phyloP scores from a whole-genome alignment of 2,797 vertebrate species.

The Sebastes minor region DNA sequence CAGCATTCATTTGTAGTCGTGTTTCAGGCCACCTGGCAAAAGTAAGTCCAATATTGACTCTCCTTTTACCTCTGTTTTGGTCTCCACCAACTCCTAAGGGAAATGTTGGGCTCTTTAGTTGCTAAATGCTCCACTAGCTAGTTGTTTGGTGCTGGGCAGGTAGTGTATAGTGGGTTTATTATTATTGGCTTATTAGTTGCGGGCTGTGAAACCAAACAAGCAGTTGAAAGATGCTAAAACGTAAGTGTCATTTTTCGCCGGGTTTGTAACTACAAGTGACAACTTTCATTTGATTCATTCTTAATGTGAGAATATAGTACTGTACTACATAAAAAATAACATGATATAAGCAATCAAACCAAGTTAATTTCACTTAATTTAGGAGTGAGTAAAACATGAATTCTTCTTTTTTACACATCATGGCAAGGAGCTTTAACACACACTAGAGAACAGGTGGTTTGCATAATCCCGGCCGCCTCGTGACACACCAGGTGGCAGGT shows the following conservation, averaged over 20 bases:
- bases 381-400: background rate
- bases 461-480: fast-evolving
- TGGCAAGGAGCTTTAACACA: background rate
- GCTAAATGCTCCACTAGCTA: background rate
- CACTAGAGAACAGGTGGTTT: too few relatives aligned
- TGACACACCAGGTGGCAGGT: too few relatives aligned
- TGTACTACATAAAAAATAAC: background rate
- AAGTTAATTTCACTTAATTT: background rate
- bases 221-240: background rate
- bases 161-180: too few relatives aligned
- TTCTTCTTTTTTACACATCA: background rate
- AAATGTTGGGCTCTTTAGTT: background rate
- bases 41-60: background rate
- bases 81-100: background rate
- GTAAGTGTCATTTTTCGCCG: fast-evolving
- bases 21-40: background rate
- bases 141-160: background rate
- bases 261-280: too few relatives aligned
- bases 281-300: background rate
- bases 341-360: background rate
- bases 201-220: background rate
- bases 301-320: background rate
- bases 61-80: background rate
- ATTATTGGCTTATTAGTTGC: background rate
- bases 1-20: background rate